These are phyloP conservation scores for Meda fulgida DNA, from an alignment of 2,797 vertebrate species.

Conservation along the genomic window DNA sequence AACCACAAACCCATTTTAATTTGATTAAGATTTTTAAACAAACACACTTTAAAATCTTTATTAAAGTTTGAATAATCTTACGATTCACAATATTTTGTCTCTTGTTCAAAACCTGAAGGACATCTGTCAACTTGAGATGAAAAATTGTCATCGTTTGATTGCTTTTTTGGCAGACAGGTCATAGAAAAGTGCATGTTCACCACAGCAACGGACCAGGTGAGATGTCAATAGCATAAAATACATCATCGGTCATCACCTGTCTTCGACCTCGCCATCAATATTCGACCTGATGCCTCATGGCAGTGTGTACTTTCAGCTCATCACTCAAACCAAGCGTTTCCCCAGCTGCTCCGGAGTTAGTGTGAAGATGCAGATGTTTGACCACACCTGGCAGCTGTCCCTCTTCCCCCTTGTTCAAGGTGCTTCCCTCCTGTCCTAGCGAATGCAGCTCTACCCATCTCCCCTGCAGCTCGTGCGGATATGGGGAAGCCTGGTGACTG, in stretches of 20 bases:
- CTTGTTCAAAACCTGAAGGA: background rate
- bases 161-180: background rate
- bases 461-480: slow-evolving; percentile 59
- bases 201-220: slow-evolving; percentile 20
- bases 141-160: background rate
- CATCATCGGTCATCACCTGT: slow-evolving; percentile 15
- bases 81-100: background rate
- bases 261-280: slow-evolving; percentile 24
- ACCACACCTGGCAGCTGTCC: slow-evolving; percentile 66
- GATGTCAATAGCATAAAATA: slow-evolving; percentile 28
- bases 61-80: background rate
- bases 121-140: background rate
- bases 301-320: slow-evolving; percentile 45
- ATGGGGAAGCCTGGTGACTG: slow-evolving; percentile 59
- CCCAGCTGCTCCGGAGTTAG: slow-evolving; percentile 70
- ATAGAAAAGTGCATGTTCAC: background rate
- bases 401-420: slow-evolving; percentile 44
- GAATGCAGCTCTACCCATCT: slow-evolving; percentile 34
- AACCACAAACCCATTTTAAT: background rate
- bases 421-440: slow-evolving; percentile 31
- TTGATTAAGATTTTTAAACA: background rate
- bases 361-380: slow-evolving; percentile 72
- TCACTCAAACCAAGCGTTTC: slow-evolving; percentile 55
- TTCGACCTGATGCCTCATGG: slow-evolving; percentile 34
- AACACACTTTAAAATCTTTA: background rate